These are phyloP conservation scores for Apotomis capreana DNA, from an alignment of 2,888 invertebrate species.

Conservation along the genomic window DNA sequence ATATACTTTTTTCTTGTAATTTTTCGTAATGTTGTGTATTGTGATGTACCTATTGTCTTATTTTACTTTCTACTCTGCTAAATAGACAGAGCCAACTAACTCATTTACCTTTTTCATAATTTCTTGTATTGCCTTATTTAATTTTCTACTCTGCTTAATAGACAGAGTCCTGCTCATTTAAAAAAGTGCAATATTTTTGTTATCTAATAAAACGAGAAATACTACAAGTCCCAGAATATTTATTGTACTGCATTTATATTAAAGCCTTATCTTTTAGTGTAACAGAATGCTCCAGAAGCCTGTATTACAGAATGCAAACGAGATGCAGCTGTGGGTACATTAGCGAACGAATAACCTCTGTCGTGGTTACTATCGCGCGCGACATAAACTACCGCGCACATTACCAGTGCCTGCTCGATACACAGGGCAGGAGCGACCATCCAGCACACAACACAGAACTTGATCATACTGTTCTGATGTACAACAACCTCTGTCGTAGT, in stretches of 20 bases:
- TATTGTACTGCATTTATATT: constrained; percentile 19
- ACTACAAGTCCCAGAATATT: neutral
- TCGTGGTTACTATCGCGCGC: constrained; percentile 75
- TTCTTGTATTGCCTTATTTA: too few species aligned
- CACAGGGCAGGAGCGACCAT: constrained; percentile 51
- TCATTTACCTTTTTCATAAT: too few species aligned
- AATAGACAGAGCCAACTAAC: too few species aligned
- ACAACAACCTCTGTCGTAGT: constrained; percentile 75
- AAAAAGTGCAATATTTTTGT: neutral
- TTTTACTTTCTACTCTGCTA: too few species aligned
- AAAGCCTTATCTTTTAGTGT: constrained; percentile 21
- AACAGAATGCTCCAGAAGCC: constrained; percentile 32
- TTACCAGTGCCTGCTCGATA: constrained; percentile 60
- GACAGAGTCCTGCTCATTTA: too few species aligned
- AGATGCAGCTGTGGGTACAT: constrained; percentile 73
- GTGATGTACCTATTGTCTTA: too few species aligned
- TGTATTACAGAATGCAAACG: constrained; percentile 69
- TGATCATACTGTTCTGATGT: neutral
- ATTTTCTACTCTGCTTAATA: too few species aligned
- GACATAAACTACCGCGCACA: constrained; percentile 80
- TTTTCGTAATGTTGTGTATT: neutral
- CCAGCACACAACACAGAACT: constrained; percentile 26
- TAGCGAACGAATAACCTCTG: constrained; percentile 82
- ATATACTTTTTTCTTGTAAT: neutral
- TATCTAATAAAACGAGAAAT: neutral